These are phyloP conservation scores for Aleadryas rufinucha DNA, from an alignment of 2,113 vertebrate genomes.

Conservation along the genomic window DNA sequence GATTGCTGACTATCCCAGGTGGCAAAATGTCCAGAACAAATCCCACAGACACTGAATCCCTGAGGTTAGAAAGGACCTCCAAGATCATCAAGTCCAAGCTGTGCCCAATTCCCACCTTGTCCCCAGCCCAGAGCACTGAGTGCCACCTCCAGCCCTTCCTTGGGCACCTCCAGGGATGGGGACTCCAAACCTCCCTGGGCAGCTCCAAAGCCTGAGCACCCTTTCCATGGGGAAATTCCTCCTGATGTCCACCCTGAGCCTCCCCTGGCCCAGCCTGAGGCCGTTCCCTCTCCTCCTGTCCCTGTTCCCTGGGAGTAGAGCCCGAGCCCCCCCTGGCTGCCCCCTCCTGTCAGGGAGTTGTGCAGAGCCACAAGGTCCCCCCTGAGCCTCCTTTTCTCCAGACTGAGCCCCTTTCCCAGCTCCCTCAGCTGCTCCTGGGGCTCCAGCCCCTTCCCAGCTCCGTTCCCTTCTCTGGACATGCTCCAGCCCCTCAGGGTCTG, in stretches of 20 bases:
- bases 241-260: accelerated
- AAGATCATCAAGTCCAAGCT: accelerated
- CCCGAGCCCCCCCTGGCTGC: neutral
- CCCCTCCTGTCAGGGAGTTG: neutral
- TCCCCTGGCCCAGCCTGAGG: neutral
- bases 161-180: neutral
- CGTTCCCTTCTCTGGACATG: accelerated
- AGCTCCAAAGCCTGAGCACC: accelerated
- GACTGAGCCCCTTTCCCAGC: neutral
- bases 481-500: neutral
- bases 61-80: neutral
- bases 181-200: neutral
- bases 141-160: accelerated
- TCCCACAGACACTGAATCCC: neutral
- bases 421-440: neutral
- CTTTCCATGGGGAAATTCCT: neutral
- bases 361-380: neutral
- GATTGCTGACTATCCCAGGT: neutral
- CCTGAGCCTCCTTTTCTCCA: neutral
- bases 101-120: accelerated
- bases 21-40: neutral
- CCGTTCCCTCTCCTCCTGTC: neutral
- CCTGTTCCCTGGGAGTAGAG: neutral
- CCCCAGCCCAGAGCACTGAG: neutral
- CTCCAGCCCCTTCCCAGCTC: neutral